Percentiles rank a stretch among this genome's conserved stretches.
Evolutionary conservation across 1,140 invertebrate species (phyloP).

Genomic region (Formica exsecta): DNA sequence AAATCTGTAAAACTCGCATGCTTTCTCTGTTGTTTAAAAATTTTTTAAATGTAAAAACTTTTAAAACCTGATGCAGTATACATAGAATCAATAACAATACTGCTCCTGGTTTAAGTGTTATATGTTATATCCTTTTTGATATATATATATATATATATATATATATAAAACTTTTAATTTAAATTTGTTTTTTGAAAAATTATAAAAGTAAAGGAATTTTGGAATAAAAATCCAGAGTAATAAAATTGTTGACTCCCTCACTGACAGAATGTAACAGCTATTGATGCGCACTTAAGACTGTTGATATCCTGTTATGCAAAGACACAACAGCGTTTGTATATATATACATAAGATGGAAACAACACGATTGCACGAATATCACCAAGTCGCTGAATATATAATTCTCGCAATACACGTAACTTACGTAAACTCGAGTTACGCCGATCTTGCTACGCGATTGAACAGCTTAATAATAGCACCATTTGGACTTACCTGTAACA

Average conservation of each 20-base stretch:
- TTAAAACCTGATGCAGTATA: too few relatives aligned
- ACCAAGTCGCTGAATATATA: background rate
- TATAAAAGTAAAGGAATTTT: background rate
- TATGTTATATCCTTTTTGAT: too few relatives aligned
- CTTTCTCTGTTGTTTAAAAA: too few relatives aligned
- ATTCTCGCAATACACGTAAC: conserved; percentile 23
- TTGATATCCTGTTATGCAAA: conserved; percentile 33
- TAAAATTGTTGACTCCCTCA: conserved; percentile 14
- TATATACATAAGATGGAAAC: conserved; percentile 36
- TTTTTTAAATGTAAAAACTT: too few relatives aligned
- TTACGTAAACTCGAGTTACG: conserved; percentile 46
- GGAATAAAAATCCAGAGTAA: conserved; percentile 21
- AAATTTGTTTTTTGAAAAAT: too few relatives aligned
- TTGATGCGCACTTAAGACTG: conserved; percentile 16
- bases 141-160: too few relatives aligned
- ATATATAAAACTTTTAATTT: too few relatives aligned
- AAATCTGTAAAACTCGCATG: background rate
- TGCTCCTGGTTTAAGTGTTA: too few relatives aligned
- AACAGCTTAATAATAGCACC: conserved; percentile 11
- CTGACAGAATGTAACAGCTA: conserved; percentile 7
- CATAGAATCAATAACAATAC: too few relatives aligned
- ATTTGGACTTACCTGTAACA: conserved; percentile 54
- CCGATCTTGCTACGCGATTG: conserved; percentile 32
- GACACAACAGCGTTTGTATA: background rate
- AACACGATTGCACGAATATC: background rate